Evolutionary conservation across 2,113 vertebrate genomes (phyloP).

Genomic region (Atlantisia rogersi): DNA sequence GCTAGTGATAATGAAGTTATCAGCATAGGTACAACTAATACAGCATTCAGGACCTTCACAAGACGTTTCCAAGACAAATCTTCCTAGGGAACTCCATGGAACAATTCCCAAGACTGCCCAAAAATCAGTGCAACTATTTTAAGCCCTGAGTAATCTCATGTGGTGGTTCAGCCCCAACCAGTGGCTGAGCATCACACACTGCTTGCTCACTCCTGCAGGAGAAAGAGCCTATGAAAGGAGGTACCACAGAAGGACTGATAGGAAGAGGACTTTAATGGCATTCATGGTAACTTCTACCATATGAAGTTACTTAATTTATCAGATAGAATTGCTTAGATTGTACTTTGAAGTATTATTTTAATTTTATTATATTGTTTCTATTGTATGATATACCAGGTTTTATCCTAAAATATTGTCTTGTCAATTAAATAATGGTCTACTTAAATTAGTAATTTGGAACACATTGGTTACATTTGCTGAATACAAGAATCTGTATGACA

Average conservation of each 20-base stretch:
- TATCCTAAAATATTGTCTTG: not conserved
- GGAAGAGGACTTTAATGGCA: not conserved
- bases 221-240: not conserved
- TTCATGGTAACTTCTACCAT: not conserved
- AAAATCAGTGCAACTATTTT: not conserved
- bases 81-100: not conserved
- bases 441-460: not conserved
- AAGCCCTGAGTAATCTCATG: not conserved
- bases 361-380: not conserved
- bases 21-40: not conserved
- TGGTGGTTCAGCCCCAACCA: too few species aligned
- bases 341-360: not conserved
- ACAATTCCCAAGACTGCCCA: not conserved
- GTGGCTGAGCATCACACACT: too few species aligned
- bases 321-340: not conserved
- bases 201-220: too few species aligned
- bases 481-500: not conserved
- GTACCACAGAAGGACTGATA: not conserved
- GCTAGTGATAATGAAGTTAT: not conserved
- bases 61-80: not conserved
- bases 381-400: not conserved
- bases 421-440: slow-evolving; percentile 38
- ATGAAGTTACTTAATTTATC: not conserved
- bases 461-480: slow-evolving; percentile 10
- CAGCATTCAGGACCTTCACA: not conserved